These are phyloP conservation scores for Luidia sarsii DNA, from an alignment of 53 echinoderm and acorn worm genomes.

Conservation along the genomic window DNA sequence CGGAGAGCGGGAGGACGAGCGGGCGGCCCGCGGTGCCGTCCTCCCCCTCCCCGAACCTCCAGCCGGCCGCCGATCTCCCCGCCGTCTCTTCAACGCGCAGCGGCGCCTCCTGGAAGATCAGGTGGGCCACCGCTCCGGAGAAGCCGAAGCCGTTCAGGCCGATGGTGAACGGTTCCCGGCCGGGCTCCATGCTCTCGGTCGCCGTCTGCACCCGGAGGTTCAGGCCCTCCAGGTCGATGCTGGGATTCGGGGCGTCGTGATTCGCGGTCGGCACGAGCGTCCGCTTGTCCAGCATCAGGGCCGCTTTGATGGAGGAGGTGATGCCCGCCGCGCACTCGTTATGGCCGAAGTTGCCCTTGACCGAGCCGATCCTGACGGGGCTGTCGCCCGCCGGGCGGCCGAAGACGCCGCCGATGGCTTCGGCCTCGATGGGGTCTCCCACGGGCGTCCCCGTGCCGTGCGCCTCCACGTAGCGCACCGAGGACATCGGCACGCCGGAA, in stretches of 20 bases:
- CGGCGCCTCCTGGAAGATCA: slow-evolving; percentile 91
- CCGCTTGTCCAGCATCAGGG: slow-evolving; percentile 87
- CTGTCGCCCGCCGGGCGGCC: slow-evolving; percentile 21
- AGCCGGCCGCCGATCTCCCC: slow-evolving; percentile 35
- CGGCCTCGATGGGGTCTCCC: slow-evolving; percentile 94
- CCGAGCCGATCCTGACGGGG: slow-evolving; percentile 86
- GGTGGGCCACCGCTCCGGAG: slow-evolving; percentile 91
- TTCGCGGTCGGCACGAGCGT: slow-evolving; percentile 86
- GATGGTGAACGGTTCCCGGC: slow-evolving; percentile 64
- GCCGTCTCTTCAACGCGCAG: slow-evolving; percentile 3
- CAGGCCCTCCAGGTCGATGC: slow-evolving; percentile 74
- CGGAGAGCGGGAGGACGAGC: slow-evolving; percentile 84
- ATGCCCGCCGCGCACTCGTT: slow-evolving; percentile 94
- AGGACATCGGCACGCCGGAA: slow-evolving; percentile 73
- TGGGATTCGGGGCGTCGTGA: slow-evolving; percentile 75
- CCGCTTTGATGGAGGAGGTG: slow-evolving; percentile 86
- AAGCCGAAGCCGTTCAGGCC: slow-evolving; percentile 97
- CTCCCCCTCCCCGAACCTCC: slow-evolving; percentile 76
- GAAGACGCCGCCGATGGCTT: slow-evolving; percentile 84
- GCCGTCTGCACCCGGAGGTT: slow-evolving; percentile 79
- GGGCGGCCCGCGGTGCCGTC: slow-evolving; percentile 58
- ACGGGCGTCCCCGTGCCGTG: slow-evolving; percentile 97
- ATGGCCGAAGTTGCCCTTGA: slow-evolving; percentile 97
- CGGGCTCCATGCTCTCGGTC: slow-evolving; percentile 56
- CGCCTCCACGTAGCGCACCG: slow-evolving; percentile 86